phyloP scores from a whole-genome alignment of 2,113 vertebrate genomes.

The Calyptommatus sinebrachiatus region DNA sequence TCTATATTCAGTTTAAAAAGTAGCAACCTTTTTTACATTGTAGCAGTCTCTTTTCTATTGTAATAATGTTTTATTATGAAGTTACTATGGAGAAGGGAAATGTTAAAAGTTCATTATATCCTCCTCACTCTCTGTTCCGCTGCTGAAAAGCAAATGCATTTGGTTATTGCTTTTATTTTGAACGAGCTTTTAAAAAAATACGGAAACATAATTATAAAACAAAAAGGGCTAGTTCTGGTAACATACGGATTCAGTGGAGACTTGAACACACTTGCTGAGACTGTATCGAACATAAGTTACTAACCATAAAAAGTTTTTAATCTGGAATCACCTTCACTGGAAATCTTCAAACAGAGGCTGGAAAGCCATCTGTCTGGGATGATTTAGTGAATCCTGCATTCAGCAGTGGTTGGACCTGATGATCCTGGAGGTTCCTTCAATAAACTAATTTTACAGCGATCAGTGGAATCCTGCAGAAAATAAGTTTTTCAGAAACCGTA shows the following conservation, averaged over 20 bases:
- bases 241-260: not conserved
- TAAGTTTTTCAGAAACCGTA: too few species aligned
- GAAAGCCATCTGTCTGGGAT: too few species aligned
- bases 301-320: not conserved
- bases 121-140: not conserved
- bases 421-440: too few species aligned
- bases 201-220: constrained; percentile 8
- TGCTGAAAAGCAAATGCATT: constrained; percentile 11
- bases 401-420: too few species aligned
- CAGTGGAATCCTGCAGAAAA: too few species aligned
- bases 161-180: constrained; percentile 26
- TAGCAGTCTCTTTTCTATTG: not conserved
- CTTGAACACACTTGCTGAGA: not conserved
- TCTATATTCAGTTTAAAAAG: constrained; percentile 59
- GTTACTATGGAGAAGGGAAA: not conserved
- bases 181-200: not conserved
- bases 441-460: too few species aligned
- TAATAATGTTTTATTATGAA: not conserved
- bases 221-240: constrained; percentile 22
- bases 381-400: too few species aligned
- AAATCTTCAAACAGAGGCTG: too few species aligned
- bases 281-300: not conserved
- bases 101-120: not conserved
- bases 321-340: too few species aligned
- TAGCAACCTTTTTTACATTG: constrained; percentile 21